Percentiles rank a stretch among this genome's conserved stretches.
Evolutionary conservation across 2,113 vertebrate genomes (phyloP).

Genomic region (Lophura nycthemera): DNA sequence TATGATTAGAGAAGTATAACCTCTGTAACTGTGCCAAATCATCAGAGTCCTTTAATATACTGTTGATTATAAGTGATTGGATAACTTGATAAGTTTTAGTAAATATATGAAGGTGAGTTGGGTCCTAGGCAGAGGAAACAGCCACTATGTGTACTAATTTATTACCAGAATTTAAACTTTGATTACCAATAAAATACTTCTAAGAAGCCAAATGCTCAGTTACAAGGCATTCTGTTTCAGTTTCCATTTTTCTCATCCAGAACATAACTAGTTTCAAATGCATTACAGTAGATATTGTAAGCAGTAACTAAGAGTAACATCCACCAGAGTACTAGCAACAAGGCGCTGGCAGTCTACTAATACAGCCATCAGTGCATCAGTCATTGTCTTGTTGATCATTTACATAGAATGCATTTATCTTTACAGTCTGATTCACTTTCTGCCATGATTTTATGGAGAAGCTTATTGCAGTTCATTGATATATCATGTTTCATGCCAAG

Average conservation of each 20-base stretch:
- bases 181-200: slow-evolving; percentile 27
- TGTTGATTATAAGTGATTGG: slow-evolving; percentile 41
- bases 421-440: not conserved
- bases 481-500: not conserved
- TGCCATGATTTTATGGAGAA: not conserved
- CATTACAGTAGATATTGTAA: not conserved
- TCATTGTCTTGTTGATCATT: not conserved
- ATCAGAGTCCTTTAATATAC: slow-evolving; percentile 10
- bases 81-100: slow-evolving; percentile 35
- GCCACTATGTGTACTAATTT: not conserved
- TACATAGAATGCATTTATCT: not conserved
- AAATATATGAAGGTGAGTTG: slow-evolving; percentile 15
- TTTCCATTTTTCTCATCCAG: not conserved
- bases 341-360: not conserved
- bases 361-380: not conserved
- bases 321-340: not conserved
- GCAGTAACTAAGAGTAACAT: not conserved
- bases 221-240: not conserved
- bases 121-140: not conserved
- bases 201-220: slow-evolving; percentile 5
- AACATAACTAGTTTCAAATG: not conserved
- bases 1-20: slow-evolving; percentile 25
- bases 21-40: not conserved
- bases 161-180: slow-evolving; percentile 19
- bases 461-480: not conserved